A percentile compares a stretch with the other conserved stretches of the same genome.
Conservation (phyloP, 2,888 invertebrate genomes). For the Nipponacmea schrenckii region DNA sequence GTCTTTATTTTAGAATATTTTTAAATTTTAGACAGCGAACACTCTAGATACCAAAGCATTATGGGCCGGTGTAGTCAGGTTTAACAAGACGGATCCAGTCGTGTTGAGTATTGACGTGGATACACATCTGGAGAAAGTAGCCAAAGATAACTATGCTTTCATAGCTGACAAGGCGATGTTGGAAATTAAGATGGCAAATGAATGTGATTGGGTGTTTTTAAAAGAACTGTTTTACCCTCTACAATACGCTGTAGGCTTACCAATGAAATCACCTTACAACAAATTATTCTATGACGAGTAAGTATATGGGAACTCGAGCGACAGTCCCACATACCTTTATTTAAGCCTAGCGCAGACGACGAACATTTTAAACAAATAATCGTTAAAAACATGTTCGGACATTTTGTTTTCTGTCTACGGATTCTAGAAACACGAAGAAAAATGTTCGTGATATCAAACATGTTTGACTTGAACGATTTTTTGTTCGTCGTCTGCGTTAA, state of each 20-base stretch:
- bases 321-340: too few species aligned
- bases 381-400: too few species aligned
- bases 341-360: too few species aligned
- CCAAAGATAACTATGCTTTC: conserved; percentile 34
- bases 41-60: conserved; percentile 33
- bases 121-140: conserved; percentile 44
- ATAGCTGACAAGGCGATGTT: conserved; percentile 46
- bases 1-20: too few species aligned
- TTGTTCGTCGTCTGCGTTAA: too few species aligned
- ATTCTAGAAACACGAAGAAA: too few species aligned
- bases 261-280: conserved; percentile 49
- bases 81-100: conserved; percentile 40
- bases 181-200: conserved; percentile 39
- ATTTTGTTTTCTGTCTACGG: too few species aligned
- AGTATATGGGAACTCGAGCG: conserved; percentile 35
- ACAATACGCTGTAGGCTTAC: conserved; percentile 53
- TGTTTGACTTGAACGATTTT: too few species aligned
- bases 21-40: conserved; percentile 36
- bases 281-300: conserved; percentile 52
- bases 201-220: conserved; percentile 53
- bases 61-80: conserved; percentile 38
- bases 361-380: too few species aligned
- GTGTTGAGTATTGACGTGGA: conserved; percentile 32
- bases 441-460: too few species aligned
- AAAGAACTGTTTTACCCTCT: conserved; percentile 50